Percentiles rank a stretch among this genome's conserved stretches.
Conservation (phyloP, 1,140 invertebrate species). For the Macrobrachium rosenbergii region DNA sequence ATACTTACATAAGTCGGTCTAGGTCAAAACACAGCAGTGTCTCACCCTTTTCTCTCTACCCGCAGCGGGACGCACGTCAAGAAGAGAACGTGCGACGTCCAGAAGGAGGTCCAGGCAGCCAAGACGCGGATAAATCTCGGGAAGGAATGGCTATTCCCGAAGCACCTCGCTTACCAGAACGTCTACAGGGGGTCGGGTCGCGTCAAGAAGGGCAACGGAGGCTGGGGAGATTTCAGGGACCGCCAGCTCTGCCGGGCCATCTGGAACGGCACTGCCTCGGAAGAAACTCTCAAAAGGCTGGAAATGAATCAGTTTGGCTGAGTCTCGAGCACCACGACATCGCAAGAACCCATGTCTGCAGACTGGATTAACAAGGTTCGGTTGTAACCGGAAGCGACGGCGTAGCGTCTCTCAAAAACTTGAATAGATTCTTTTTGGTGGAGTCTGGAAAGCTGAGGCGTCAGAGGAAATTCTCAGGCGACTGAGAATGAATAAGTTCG, state of each 20-base stretch:
- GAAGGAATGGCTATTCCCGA: slow-evolving; percentile 36
- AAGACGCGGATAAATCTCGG: not conserved
- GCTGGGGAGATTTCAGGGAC: slow-evolving; percentile 91
- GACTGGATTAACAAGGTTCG: no score
- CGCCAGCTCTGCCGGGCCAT: slow-evolving; percentile 74
- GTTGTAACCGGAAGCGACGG: no score
- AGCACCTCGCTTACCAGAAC: not conserved
- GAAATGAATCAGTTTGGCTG: not conserved
- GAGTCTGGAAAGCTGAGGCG: no score
- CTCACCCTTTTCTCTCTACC: slow-evolving; percentile 62
- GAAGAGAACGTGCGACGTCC: slow-evolving; percentile 84
- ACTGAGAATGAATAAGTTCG: no score
- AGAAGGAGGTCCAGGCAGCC: slow-evolving; percentile 19
- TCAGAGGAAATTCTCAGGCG: no score
- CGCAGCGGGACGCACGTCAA: slow-evolving; percentile 96
- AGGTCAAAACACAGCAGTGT: not conserved
- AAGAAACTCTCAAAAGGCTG: slow-evolving; percentile 2
- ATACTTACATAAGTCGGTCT: no score
- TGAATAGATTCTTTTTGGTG: no score
- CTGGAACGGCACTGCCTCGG: slow-evolving; percentile 23
- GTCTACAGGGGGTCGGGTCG: slow-evolving; percentile 76
- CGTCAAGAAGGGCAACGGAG: slow-evolving; percentile 94
- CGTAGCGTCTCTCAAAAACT: no score
- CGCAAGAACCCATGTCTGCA: not conserved
- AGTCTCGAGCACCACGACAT: not conserved